Conservation (phyloP, 2,113 vertebrate species). For the Semicossyphus pulcher region DNA sequence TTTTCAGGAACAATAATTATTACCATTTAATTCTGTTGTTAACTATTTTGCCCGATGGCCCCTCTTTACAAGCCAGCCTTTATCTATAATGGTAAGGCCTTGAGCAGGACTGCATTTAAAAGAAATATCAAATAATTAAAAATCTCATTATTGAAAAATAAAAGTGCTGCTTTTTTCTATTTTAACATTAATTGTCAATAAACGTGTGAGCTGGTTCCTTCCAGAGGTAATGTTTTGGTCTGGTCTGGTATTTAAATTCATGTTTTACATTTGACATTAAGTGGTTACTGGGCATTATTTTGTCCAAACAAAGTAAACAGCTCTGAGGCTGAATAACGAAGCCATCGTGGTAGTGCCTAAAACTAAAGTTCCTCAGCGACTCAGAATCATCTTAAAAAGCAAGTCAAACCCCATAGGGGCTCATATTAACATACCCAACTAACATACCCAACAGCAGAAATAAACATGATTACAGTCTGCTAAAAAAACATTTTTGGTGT, state of each 20-base stretch:
- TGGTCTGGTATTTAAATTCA: not conserved
- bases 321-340: too few species aligned
- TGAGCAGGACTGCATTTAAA: conserved; percentile 71
- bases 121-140: conserved; percentile 81
- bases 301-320: not conserved
- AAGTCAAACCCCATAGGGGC: too few species aligned
- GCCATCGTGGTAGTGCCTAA: too few species aligned
- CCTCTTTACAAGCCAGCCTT: conserved; percentile 70
- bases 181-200: conserved; percentile 58
- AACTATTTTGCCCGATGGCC: conserved; percentile 74
- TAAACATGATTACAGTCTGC: too few species aligned
- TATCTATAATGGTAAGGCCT: conserved; percentile 74
- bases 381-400: too few species aligned
- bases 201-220: conserved; percentile 7
- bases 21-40: conserved; percentile 80
- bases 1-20: conserved; percentile 82
- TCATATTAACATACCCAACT: too few species aligned
- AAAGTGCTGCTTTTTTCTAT: conserved; percentile 45
- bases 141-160: conserved; percentile 76
- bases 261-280: not conserved
- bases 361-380: too few species aligned
- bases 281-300: not conserved
- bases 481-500: too few species aligned
- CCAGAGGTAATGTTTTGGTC: not conserved
- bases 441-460: too few species aligned